phyloP scores from a whole-genome alignment of 2,113 vertebrate genomes.

The Trinectes maculatus region DNA sequence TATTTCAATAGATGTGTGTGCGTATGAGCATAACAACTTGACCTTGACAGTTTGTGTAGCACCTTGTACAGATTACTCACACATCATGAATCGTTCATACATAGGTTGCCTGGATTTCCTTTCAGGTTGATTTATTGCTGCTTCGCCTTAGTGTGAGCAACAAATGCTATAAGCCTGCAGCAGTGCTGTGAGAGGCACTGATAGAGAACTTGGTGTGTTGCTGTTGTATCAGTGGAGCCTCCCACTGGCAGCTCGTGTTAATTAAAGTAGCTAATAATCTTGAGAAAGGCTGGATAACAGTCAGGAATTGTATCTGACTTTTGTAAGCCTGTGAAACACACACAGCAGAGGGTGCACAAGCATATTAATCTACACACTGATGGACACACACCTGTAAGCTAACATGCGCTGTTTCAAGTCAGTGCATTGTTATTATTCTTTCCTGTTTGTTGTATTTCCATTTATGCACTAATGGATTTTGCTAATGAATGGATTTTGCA shows the following conservation, averaged over 20 bases:
- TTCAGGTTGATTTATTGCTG: conserved; percentile 47
- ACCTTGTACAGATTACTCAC: conserved; percentile 4
- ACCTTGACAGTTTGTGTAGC: not conserved
- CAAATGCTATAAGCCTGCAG: conserved; percentile 38
- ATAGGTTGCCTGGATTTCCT: conserved; percentile 5
- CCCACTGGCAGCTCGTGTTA: conserved; percentile 63
- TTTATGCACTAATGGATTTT: conserved; percentile 62
- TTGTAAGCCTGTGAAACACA: conserved; percentile 36
- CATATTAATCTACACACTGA: conserved; percentile 32
- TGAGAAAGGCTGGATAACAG: conserved; percentile 54
- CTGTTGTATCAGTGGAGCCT: conserved; percentile 55
- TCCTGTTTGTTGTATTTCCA: conserved; percentile 51
- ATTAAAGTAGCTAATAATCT: conserved; percentile 62
- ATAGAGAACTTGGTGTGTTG: conserved; percentile 47
- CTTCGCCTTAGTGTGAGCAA: conserved; percentile 28
- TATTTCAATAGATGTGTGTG: not conserved
- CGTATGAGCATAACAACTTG: conserved; percentile 16
- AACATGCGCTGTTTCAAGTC: conserved; percentile 25
- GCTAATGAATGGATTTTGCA: conserved; percentile 59
- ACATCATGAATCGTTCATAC: conserved; percentile 15
- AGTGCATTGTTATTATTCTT: conserved; percentile 48
- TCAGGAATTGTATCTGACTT: conserved; percentile 31
- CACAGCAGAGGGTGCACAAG: conserved; percentile 7
- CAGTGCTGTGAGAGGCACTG: conserved; percentile 33
- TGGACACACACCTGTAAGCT: conserved; percentile 23